phyloP scores from a whole-genome alignment of 2,888 invertebrate species.

The Andrena minutula region DNA sequence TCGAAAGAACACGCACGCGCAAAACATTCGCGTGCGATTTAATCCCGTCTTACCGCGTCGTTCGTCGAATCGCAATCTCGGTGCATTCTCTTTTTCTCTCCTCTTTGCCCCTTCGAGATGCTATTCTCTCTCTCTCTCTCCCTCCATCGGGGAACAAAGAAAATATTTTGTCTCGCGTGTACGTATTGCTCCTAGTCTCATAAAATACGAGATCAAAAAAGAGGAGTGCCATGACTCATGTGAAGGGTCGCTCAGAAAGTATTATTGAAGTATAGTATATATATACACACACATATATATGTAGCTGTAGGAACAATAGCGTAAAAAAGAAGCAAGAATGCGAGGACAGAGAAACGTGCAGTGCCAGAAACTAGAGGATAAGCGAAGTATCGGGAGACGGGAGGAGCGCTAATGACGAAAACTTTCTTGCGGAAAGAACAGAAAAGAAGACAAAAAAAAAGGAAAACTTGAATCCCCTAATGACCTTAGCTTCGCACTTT shows the following conservation, averaged over 20 bases:
- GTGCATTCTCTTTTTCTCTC: not conserved
- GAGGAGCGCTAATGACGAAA: conserved; percentile 17
- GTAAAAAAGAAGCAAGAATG: conserved; percentile 17
- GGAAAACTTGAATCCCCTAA: not conserved
- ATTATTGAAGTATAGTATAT: conserved; percentile 52
- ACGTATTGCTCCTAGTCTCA: conserved; percentile 60
- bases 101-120: not conserved
- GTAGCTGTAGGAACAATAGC: conserved; percentile 34
- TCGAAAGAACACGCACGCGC: not conserved
- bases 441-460: too few species aligned
- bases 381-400: conserved; percentile 25
- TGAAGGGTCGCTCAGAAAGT: conserved; percentile 54
- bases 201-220: conserved; percentile 49
- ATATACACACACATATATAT: not conserved
- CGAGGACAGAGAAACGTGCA: conserved; percentile 18
- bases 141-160: conserved; percentile 8
- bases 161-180: conserved; percentile 28
- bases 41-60: conserved; percentile 10
- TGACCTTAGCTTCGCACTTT: not conserved
- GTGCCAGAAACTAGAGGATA: conserved; percentile 40
- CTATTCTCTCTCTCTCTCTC: conserved; percentile 12
- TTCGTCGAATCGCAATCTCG: conserved; percentile 18
- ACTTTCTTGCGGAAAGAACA: conserved; percentile 1
- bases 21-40: not conserved
- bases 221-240: conserved; percentile 46